Percentiles rank a stretch among this genome's conserved stretches.
phyloP scores from a whole-genome alignment of 2,113 vertebrate species.

The Protobothrops flavoviridis region DNA sequence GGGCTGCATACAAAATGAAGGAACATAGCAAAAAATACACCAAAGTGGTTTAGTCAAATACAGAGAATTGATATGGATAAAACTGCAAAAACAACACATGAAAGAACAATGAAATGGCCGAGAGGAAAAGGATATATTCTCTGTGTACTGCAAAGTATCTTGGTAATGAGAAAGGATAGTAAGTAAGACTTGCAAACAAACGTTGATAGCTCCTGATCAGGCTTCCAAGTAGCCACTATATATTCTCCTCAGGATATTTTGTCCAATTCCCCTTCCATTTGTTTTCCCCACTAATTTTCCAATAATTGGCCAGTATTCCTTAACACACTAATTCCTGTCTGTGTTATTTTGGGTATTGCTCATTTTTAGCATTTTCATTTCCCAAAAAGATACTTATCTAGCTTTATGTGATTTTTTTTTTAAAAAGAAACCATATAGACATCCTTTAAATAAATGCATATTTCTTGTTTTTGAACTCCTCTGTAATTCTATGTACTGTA shows the following conservation, averaged over 20 bases:
- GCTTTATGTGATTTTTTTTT: neutral
- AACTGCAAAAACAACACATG: neutral
- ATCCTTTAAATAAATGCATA: neutral
- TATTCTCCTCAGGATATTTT: neutral
- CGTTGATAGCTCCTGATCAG: neutral
- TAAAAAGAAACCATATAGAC: neutral
- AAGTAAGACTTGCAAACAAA: neutral
- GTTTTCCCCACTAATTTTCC: neutral
- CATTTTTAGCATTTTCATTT: neutral
- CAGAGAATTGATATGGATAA: neutral
- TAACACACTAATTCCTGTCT: neutral
- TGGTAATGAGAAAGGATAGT: neutral
- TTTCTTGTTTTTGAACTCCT: neutral
- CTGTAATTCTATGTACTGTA: neutral
- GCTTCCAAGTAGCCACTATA: neutral
- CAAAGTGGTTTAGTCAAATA: neutral
- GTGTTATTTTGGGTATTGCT: neutral
- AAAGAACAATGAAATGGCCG: neutral
- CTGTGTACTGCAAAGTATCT: neutral
- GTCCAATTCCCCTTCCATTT: neutral
- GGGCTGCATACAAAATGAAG: neutral
- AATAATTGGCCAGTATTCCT: neutral
- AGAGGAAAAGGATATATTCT: neutral
- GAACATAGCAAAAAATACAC: neutral
- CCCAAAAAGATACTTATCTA: neutral